Conservation (phyloP, 2,113 vertebrate genomes). For the Cyanocitta stelleri region DNA sequence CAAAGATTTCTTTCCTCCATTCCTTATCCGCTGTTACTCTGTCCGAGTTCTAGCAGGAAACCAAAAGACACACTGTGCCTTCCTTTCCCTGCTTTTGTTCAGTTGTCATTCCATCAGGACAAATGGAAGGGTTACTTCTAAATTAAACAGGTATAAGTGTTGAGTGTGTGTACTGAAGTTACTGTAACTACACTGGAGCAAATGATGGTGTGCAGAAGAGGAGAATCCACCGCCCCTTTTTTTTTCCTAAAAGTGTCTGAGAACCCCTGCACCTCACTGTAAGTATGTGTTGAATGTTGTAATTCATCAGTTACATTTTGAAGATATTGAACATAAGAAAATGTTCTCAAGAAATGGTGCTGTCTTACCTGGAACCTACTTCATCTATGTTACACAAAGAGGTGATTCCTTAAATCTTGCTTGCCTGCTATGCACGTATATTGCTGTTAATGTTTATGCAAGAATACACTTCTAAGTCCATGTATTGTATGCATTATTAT, state of each 20-base stretch:
- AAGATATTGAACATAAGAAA: neutral
- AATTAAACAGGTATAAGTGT: neutral
- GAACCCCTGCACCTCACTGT: neutral
- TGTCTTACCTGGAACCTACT: neutral
- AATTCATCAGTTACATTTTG: neutral
- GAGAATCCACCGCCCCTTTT: fast-evolving
- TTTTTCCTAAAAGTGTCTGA: neutral
- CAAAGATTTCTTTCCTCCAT: neutral
- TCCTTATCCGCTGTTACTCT: neutral
- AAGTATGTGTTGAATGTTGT: neutral
- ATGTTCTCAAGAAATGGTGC: neutral
- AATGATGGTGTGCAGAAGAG: neutral
- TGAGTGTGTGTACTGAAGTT: neutral
- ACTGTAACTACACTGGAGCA: neutral
- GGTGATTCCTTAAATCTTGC: neutral
- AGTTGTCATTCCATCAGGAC: neutral
- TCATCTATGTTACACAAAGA: neutral
- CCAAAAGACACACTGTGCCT: neutral
- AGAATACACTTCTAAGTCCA: neutral
- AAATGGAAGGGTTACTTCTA: neutral
- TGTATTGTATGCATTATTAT: neutral
- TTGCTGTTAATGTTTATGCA: neutral
- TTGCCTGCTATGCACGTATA: neutral
- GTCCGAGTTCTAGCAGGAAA: neutral
- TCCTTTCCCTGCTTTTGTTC: neutral